A percentile compares a stretch with the other conserved stretches of the same genome.
phyloP scores from a whole-genome alignment of 1,140 invertebrate genomes.

The Tenebrio molitor region DNA sequence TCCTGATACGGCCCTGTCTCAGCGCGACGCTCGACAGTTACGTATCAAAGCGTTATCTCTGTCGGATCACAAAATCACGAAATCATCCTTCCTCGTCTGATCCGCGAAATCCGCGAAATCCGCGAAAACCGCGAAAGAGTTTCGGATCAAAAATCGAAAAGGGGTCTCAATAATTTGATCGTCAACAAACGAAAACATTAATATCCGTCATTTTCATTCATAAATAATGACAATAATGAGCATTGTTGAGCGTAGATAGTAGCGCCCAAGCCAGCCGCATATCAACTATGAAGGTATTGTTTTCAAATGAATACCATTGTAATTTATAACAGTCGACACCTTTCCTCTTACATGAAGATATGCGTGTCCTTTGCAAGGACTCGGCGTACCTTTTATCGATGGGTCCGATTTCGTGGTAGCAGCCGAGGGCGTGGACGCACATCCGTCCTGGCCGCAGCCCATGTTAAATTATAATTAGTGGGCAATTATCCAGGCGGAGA shows the following conservation, averaged over 20 bases:
- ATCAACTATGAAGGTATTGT: conserved; percentile 50
- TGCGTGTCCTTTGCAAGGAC: conserved; percentile 61
- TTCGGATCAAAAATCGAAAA: not conserved
- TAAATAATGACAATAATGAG: conserved; percentile 33
- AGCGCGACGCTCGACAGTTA: not conserved
- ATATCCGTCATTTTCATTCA: conserved; percentile 40
- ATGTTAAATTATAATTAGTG: not conserved
- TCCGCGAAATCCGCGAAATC: not conserved
- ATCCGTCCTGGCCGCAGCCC: not conserved
- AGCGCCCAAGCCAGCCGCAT: conserved; percentile 5
- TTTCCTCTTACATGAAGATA: conserved; percentile 49
- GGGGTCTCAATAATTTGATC: not conserved
- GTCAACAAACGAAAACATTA: not conserved
- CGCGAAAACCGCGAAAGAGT: conserved; percentile 2
- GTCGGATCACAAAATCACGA: conserved; percentile 2
- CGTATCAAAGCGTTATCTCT: not conserved
- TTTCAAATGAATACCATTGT: conserved; percentile 55
- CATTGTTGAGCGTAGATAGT: conserved; percentile 40
- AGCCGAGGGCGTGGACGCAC: not conserved
- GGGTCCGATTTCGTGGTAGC: not conserved
- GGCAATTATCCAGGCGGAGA: not conserved
- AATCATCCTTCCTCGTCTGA: no score
- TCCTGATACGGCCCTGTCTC: not conserved
- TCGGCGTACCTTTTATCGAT: conserved; percentile 11
- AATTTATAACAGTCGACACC: conserved; percentile 30